Evolutionary conservation across 2,888 invertebrate genomes (phyloP), one percentile per base, ranked within the genome.

Genomic region (Bhutanitis thaidina): DNA sequence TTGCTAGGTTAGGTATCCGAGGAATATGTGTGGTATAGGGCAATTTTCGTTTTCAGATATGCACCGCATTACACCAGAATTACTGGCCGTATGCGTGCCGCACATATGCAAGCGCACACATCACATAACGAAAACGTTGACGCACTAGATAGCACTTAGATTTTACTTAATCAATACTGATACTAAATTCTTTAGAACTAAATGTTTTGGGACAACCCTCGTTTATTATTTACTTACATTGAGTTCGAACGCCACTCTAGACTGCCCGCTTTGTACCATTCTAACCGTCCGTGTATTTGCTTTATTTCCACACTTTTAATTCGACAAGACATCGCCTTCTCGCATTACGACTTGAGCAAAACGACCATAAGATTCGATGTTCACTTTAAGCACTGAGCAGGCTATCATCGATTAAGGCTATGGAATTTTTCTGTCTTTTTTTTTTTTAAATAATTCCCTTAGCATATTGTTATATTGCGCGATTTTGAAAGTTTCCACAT

Each of bases 141-240:
- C 77, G 84, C 88, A 88, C 86, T 89, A 83, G 88, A 88, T 89
- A 88, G 86, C 88, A 89, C 89, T 81, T 89, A 89, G 83, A 85
- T 84, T 74, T n/a, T 73, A 74, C 72, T 77, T 74, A 79, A 74
- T 70, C 71, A 78, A 80, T 82, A 77, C 75, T 77, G 73, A 80
- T 79, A 70, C 69, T 74, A 77, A 80, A 56, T 61, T 71, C 20
- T 74, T 77, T 80, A 80, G 74, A 81, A 72, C 79, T 80, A 77
- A 86, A 86, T 88, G 85, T 89, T 89, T 86, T 89, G 89, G 89
- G 89, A 86, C 89, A 89, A 89, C 89, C 89, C 89, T 89, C 85
- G 89, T 89, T 88, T 87, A 78, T 80, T 63, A 75, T 67, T 65
- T 67, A 69, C 74, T 77, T 74, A 20, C 20, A 72, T 37, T 71